Percentiles rank a stretch among this genome's conserved stretches.
phyloP scores from a whole-genome alignment of 2,797 vertebrate species.

The Parambassis ranga region DNA sequence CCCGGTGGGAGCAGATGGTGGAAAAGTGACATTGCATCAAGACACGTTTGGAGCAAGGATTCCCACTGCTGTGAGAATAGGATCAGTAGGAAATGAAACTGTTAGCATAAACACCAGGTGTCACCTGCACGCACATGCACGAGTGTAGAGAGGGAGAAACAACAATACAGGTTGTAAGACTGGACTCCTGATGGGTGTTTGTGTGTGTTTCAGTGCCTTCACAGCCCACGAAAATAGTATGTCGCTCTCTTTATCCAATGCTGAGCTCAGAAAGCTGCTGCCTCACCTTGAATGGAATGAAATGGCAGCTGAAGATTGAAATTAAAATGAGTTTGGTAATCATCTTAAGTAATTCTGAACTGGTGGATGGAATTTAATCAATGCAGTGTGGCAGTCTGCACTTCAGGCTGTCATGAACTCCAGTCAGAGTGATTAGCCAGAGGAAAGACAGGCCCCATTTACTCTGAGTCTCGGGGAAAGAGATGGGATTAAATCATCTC shows the following conservation, averaged over 20 bases:
- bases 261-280: not conserved
- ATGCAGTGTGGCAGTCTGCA: not conserved
- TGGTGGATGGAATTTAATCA: constrained; percentile 32
- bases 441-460: constrained; percentile 20
- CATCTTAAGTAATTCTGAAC: constrained; percentile 42
- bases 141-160: not conserved
- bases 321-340: constrained; percentile 35
- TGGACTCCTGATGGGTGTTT: not conserved
- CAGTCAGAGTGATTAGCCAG: constrained; percentile 26
- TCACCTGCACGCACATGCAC: constrained; percentile 2
- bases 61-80: constrained; percentile 21
- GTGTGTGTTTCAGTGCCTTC: not conserved
- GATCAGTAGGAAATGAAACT: constrained; percentile 10
- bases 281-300: constrained; percentile 8
- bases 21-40: not conserved
- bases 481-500: constrained; percentile 15
- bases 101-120: constrained; percentile 22
- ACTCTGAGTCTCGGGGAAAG: constrained; percentile 13
- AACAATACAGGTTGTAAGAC: not conserved
- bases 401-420: constrained; percentile 34
- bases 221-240: not conserved
- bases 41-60: not conserved
- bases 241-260: not conserved
- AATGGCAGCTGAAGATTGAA: constrained; percentile 17
- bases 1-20: constrained; percentile 44